These are phyloP conservation scores for Agriopis aurantiaria DNA, from an alignment of 2,888 invertebrate genomes.

Conservation along the genomic window DNA sequence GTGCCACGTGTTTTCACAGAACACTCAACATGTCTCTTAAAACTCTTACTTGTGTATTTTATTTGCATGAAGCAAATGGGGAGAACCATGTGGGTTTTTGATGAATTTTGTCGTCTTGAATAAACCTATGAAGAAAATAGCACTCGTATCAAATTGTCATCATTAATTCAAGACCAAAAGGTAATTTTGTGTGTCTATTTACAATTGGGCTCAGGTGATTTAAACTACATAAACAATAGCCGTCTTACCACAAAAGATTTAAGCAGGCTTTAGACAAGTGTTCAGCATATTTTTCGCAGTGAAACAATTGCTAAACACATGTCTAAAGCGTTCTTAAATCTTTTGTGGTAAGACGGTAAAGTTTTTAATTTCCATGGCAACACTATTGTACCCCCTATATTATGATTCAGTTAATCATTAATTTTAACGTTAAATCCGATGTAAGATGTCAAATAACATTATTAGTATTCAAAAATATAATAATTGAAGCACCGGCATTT, in stretches of 20 bases:
- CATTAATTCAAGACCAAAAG: constrained; percentile 4
- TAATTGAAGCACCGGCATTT: constrained; percentile 10
- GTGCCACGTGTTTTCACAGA: constrained; percentile 57
- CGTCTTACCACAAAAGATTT: too few species aligned
- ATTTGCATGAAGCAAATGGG: constrained; percentile 83
- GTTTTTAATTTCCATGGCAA: background rate
- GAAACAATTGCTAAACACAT: too few species aligned
- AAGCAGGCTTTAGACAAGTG: too few species aligned
- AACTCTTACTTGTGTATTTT: constrained; percentile 80
- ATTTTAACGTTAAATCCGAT: background rate
- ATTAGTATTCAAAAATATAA: background rate
- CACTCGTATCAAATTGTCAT: constrained; percentile 42
- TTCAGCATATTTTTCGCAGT: too few species aligned
- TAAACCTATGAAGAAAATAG: constrained; percentile 81
- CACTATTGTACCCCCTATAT: background rate
- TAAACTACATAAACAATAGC: background rate
- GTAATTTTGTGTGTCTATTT: constrained; percentile 6
- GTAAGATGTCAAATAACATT: background rate
- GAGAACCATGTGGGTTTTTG: constrained; percentile 80
- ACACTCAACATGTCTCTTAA: constrained; percentile 61
- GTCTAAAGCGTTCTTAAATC: too few species aligned
- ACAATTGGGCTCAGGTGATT: background rate
- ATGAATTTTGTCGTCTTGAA: constrained; percentile 82
- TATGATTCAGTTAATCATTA: background rate
- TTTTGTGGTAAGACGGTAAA: too few species aligned